These are phyloP conservation scores for Simalia tracyae DNA, from an alignment of 2,797 vertebrate species.

Conservation along the genomic window DNA sequence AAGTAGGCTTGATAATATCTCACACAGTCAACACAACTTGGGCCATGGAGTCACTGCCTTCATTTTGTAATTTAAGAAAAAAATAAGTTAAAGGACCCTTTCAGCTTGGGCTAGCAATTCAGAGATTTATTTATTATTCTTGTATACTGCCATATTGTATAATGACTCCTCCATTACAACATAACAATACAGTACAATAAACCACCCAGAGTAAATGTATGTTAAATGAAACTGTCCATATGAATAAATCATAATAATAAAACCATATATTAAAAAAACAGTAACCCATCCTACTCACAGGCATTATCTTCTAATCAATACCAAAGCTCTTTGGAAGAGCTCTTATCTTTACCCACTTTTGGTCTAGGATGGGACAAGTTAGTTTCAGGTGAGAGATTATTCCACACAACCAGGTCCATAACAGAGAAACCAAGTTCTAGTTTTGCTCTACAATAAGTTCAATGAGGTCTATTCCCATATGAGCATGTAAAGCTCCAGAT, in stretches of 20 bases:
- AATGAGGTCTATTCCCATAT: background rate
- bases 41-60: background rate
- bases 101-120: background rate
- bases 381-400: background rate
- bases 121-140: background rate
- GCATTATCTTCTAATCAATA: background rate
- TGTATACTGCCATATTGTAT: background rate
- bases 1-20: background rate
- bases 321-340: background rate
- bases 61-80: background rate
- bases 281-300: background rate
- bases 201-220: background rate
- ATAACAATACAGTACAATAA: background rate
- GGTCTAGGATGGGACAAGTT: background rate
- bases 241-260: background rate
- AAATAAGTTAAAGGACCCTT: background rate
- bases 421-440: background rate
- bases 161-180: background rate
- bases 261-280: background rate
- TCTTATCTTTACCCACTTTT: background rate
- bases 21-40: background rate
- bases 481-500: background rate
- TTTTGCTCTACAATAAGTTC: background rate
- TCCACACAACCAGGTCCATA: background rate
- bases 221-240: background rate